phyloP scores from a whole-genome alignment of 2,797 vertebrate genomes.

The Sebastes matsubarae region DNA sequence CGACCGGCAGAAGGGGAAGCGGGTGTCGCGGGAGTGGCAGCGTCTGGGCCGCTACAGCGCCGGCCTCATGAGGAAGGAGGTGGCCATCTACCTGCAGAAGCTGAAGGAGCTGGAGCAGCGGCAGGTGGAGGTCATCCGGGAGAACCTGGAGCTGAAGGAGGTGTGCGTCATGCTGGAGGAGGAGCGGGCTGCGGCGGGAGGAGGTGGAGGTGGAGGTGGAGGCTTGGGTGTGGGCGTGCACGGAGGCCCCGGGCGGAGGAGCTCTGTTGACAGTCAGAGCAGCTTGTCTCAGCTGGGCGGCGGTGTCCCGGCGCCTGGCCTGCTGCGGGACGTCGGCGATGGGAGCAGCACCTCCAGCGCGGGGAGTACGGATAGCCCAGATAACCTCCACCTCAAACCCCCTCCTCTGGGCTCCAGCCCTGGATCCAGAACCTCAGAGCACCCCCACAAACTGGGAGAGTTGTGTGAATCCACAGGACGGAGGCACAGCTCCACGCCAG shows the following conservation, averaged over 20 bases:
- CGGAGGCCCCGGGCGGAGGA: slow-evolving; percentile 83
- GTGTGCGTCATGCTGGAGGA: slow-evolving; percentile 94
- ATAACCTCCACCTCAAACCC: slow-evolving; percentile 84
- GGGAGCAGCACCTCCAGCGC: slow-evolving; percentile 95
- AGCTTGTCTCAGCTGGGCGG: slow-evolving; percentile 85
- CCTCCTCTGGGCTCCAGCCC: slow-evolving; percentile 32
- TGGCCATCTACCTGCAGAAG: slow-evolving; percentile 93
- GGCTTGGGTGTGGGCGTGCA: slow-evolving; percentile 4
- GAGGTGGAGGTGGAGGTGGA: background rate
- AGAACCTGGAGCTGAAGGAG: slow-evolving; percentile 95
- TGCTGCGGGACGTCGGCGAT: slow-evolving; percentile 91
- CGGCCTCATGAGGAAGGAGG: slow-evolving; percentile 93
- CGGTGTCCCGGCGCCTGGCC: slow-evolving; percentile 70
- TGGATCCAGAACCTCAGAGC: slow-evolving; percentile 74
- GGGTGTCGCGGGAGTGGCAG: slow-evolving; percentile 95
- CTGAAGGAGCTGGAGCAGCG: slow-evolving; percentile 92
- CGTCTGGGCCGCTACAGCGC: slow-evolving; percentile 92
- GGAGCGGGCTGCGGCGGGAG: slow-evolving; percentile 82
- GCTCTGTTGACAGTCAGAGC: slow-evolving; percentile 92
- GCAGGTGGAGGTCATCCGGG: slow-evolving; percentile 91
- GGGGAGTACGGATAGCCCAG: slow-evolving; percentile 92
- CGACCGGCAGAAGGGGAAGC: slow-evolving; percentile 95
- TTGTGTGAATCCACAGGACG: slow-evolving; percentile 78
- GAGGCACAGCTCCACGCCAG: slow-evolving; percentile 89
- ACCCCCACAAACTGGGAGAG: slow-evolving; percentile 58